Conservation (phyloP, 2,113 vertebrate species). For the Sphyrna mokarran region DNA sequence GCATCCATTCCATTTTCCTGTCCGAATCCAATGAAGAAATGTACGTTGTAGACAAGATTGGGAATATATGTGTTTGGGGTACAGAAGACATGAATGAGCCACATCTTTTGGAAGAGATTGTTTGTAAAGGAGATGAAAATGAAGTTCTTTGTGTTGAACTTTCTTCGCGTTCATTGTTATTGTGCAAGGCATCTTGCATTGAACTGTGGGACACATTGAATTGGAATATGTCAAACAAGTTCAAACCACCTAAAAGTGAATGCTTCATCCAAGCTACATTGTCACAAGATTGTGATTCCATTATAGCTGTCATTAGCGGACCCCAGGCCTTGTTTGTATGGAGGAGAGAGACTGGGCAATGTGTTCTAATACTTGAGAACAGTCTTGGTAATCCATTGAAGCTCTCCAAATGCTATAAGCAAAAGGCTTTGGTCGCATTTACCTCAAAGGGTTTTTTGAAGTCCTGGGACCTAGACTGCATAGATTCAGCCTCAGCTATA, state of each 20-base stretch:
- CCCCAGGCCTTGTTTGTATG: slow-evolving; percentile 55
- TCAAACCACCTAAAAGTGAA: slow-evolving; percentile 50
- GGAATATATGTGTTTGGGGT: slow-evolving; percentile 57
- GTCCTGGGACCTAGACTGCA: slow-evolving; percentile 57
- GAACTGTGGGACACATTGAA: slow-evolving; percentile 52
- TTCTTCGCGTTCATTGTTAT: slow-evolving; percentile 48
- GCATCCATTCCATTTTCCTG: slow-evolving; percentile 48
- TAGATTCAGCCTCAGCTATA: slow-evolving; percentile 47
- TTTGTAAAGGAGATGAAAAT: slow-evolving; percentile 9
- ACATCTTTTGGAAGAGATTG: slow-evolving; percentile 47
- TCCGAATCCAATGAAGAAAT: slow-evolving; percentile 44
- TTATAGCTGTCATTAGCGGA: slow-evolving; percentile 56
- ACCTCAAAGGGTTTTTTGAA: slow-evolving; percentile 46
- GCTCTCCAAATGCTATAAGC: slow-evolving; percentile 47
- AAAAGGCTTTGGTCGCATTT: slow-evolving; percentile 50
- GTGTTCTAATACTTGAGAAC: slow-evolving; percentile 55
- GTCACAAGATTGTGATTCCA: slow-evolving; percentile 49
- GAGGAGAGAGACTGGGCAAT: slow-evolving; percentile 56
- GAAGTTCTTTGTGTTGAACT: slow-evolving; percentile 52
- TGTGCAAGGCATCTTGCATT: slow-evolving; percentile 54
- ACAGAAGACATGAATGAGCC: slow-evolving; percentile 44
- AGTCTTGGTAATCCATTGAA: slow-evolving; percentile 37
- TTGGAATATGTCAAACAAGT: slow-evolving; percentile 52
- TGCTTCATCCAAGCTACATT: slow-evolving; percentile 54
- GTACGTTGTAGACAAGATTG: slow-evolving; percentile 53